Base-by-base conservation (phyloP, 2,888 invertebrate genomes). In the Melinopterus prodromus region DNA sequence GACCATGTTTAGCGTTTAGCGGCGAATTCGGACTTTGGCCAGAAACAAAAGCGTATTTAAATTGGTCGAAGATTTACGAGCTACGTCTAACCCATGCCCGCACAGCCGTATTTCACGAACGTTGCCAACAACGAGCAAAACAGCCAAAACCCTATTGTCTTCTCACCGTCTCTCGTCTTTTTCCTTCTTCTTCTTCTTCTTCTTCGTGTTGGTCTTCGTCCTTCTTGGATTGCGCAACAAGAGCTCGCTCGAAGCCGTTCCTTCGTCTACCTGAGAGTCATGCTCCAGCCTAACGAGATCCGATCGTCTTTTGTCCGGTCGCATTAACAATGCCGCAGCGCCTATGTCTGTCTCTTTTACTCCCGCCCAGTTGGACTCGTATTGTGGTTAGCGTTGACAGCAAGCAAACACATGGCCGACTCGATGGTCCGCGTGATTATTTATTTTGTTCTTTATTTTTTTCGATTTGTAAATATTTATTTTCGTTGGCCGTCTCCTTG, bases 401-500 rank as follows among this genome's bases (percentile, higher is more conserved):
- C 78, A 78, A 76, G 76, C 78, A 81, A 81, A 80, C 83, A 83
- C 84, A 83, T 84, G 84, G 83, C 84, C 81, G 77, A 76, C 82
- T 82, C 81, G 82, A 81, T 26, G 26, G 26, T 26, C 81, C 81
- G 82, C 82, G 83, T 83, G 83, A 83, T 84, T 86, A 84, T 85
- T 84, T 84, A 83, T 85, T 86, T 53, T 53, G 53, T 53, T 53
- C 53, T 53, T 53, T 26, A 26, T 26, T 26, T 26, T 84, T 85
- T 84, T 85, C 84, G 83, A 84, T 80, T 84, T 84, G 83, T 86
- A 86, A 86, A 86, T 86, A 86, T 86, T 86, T 86, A 86, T 81
- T 81, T 81, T 81, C 79, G 79, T 78, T 75, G 2, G 77, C 70
- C 70, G 80, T 81, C 81, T 81, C 79, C 77, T 81, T 77, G 77